These are phyloP conservation scores for Addax nasomaculatus DNA, from an alignment of 2,113 vertebrate genomes.

Conservation along the genomic window DNA sequence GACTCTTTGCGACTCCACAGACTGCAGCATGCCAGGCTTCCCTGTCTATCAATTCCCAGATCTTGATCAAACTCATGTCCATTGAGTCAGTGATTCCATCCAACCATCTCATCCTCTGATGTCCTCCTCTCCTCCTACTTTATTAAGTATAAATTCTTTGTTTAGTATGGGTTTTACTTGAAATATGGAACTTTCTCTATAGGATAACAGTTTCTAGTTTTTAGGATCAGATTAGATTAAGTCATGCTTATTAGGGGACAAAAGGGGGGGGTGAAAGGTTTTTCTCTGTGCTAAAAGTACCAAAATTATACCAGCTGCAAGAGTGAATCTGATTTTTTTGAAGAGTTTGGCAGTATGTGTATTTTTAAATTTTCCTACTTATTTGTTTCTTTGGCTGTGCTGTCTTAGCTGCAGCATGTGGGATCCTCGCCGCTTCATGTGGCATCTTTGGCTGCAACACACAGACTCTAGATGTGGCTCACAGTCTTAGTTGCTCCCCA, in stretches of 20 bases:
- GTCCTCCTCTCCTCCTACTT: background rate
- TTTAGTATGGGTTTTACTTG: background rate
- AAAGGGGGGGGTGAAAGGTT: background rate
- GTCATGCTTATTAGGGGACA: background rate
- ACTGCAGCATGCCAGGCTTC: background rate
- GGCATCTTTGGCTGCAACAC: background rate
- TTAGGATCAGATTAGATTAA: background rate
- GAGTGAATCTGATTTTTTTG: background rate
- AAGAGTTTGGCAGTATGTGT: background rate
- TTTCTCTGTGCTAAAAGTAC: background rate
- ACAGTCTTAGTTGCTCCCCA: background rate
- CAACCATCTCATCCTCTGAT: background rate
- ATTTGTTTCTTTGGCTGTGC: background rate
- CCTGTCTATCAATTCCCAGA: background rate
- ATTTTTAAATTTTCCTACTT: background rate
- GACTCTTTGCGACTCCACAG: accelerated
- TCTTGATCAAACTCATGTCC: background rate
- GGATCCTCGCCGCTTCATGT: background rate
- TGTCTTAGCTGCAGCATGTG: background rate
- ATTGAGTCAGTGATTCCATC: background rate
- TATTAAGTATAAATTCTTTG: background rate
- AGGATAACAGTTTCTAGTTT: background rate
- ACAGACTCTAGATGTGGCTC: background rate
- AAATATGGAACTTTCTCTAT: background rate
- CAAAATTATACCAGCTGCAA: background rate